Evolutionary conservation across 2,113 vertebrate species (phyloP), one percentile per base, ranked within the genome.

Genomic region (Thunnus thynnus): DNA sequence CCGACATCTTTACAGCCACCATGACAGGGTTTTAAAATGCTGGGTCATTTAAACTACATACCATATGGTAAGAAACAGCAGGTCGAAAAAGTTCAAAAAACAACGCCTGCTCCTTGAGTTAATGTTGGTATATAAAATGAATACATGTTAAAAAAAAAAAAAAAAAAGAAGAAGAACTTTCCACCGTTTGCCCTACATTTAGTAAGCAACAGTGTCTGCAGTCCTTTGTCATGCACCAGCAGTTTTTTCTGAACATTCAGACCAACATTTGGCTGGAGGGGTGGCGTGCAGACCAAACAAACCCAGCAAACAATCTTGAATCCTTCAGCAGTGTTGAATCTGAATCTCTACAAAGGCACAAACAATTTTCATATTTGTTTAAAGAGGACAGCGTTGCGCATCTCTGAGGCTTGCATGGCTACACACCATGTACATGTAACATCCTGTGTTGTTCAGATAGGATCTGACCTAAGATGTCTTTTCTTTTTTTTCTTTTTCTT

Each of bases 401-500:
- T 67, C 60, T 27, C 58, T 3, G 20, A 78, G 60, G 27, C 50
- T 41, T 57, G 36, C 54, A 14, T 78, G 13, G 57, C 16, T 13
- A 5, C 50, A 60, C n/a, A 32, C 7, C 0, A 25, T 81, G 62
- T 46, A 41, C 41, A 61, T 58, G 17, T 44, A 30, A 60, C 44
- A 16, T 63, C 41, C 16, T 60, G 46, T 47, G 16, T 72, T 13
- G 27, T n/a, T 58, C 22, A 62, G 22, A 66, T 52, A 36, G 17
- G 41, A 67, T 71, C 44, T 80, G 17, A 14, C 22, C 44, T 67
- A 47, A 69, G 17, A 48, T 41, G 16, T 51, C 3, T 2, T 55
- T 50, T 70, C 57, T 30, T 72, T 78, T 81, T 76, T 76, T 50
- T 70, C 57, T 30, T 72, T 78, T 81, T 0, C 22, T 22, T 25